A percentile compares a stretch with the other conserved stretches of the same genome.
These are phyloP conservation scores for Cricetomys ansorgei DNA, from an alignment of 2,113 vertebrate genomes.

Conservation along the genomic window DNA sequence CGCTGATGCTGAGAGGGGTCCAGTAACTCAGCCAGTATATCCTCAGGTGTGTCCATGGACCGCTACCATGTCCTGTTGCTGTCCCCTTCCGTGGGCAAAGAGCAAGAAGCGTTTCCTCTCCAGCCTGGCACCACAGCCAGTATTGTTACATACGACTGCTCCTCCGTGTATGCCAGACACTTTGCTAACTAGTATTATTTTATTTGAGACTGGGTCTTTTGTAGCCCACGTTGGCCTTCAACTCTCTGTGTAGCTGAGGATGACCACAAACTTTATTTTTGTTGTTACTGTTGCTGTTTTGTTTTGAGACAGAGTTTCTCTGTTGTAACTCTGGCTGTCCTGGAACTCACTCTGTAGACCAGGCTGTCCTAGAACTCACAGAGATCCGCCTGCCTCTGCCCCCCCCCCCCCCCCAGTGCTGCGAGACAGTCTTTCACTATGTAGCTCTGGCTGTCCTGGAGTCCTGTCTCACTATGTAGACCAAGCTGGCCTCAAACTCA, in stretches of 20 bases:
- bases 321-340: too few relatives aligned
- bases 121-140: accelerated
- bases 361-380: too few relatives aligned
- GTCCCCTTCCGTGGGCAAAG: background rate
- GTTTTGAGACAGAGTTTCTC: too few relatives aligned
- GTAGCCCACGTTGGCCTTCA: background rate
- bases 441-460: background rate
- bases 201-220: background rate
- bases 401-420: too few relatives aligned
- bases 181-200: background rate
- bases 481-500: background rate
- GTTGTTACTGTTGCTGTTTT: too few relatives aligned
- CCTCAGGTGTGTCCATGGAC: background rate
- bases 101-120: background rate
- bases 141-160: background rate
- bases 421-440: background rate
- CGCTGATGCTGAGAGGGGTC: background rate
- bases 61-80: accelerated
- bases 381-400: too few relatives aligned
- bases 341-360: too few relatives aligned
- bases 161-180: background rate
- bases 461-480: background rate
- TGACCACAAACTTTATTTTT: background rate
- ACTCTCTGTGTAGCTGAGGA: background rate
- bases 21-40: background rate